Percentiles rank a stretch among this genome's conserved stretches.
phyloP scores from a whole-genome alignment of 2,113 vertebrate species.

The Odobenus rosmarus region DNA sequence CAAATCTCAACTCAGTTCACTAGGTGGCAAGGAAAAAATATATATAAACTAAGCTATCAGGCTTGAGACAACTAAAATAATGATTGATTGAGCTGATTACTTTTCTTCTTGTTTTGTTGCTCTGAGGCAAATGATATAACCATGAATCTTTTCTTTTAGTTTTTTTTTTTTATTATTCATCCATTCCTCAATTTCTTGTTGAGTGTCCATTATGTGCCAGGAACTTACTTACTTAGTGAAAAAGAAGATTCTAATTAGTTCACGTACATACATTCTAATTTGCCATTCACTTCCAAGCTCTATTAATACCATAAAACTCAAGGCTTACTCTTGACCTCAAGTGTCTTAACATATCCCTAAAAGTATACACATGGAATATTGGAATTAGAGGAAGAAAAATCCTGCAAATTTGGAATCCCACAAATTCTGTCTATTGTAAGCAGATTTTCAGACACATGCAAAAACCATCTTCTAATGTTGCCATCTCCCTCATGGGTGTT shows the following conservation, averaged over 20 bases:
- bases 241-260: background rate
- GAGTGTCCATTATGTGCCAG: background rate
- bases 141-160: background rate
- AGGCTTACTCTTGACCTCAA: background rate
- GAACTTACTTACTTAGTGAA: background rate
- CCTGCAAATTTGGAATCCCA: background rate
- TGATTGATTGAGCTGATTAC: background rate
- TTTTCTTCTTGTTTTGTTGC: background rate
- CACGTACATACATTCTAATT: background rate
- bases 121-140: background rate
- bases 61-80: background rate
- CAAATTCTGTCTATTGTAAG: background rate
- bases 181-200: background rate
- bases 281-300: slow-evolving; percentile 4
- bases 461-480: background rate
- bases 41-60: background rate
- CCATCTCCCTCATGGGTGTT: slow-evolving; percentile 4
- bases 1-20: slow-evolving; percentile 28
- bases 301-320: background rate
- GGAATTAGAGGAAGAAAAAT: background rate
- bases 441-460: background rate
- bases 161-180: background rate
- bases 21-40: background rate
- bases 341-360: background rate
- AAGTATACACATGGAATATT: background rate